Base-by-base conservation (phyloP, 2,888 invertebrate species). In the Dendrolimus pini region DNA sequence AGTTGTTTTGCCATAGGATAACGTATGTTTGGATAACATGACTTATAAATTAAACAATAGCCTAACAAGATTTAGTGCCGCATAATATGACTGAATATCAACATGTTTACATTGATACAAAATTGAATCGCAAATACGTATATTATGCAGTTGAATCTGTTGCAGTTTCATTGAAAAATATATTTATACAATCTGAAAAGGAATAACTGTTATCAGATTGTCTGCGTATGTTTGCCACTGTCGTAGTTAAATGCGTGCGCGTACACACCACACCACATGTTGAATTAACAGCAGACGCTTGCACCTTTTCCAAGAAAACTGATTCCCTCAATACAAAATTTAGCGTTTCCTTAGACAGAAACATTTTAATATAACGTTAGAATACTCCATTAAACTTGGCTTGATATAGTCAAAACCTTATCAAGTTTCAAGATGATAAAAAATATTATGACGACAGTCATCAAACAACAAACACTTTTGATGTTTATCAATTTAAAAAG, bases 221-320 rank as follows among this genome's bases (percentile, higher is more conserved):
- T 55, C 56, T 65, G 61, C 54, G 61, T 62, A 63, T 59, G 62
- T 61, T 54, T 60, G 62, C 57, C 61, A 58, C 59, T 60, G 58
- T 62, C 65, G 61, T 64, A 64, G 60, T 62, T 61, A 65, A 66
- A 47, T 47, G 12, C 47, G 47, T 30, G 30, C 30, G 30, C 30
- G 30, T 30, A 30, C 30, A 67, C 64, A 60, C 62, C 64, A 60
- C 59, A 62, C 62, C 64, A 67, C 64, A 63, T 58, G 64, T 58
- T 54, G 7, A 10, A 54, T 10, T 54, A 55, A 52, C 66, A 66
- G 67, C 72, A 71, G 74, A 74, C 75, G 70, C 68, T 65, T 67
- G 68, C 69, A 59, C 66, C 68, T 63, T 65, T 83, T 83, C 83
- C 69, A 61, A 79, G 83, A 82, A 80, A 74, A 68, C 65, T 64